These are phyloP conservation scores for Clupea harengus DNA, from an alignment of 2,113 vertebrate species.

Conservation along the genomic window DNA sequence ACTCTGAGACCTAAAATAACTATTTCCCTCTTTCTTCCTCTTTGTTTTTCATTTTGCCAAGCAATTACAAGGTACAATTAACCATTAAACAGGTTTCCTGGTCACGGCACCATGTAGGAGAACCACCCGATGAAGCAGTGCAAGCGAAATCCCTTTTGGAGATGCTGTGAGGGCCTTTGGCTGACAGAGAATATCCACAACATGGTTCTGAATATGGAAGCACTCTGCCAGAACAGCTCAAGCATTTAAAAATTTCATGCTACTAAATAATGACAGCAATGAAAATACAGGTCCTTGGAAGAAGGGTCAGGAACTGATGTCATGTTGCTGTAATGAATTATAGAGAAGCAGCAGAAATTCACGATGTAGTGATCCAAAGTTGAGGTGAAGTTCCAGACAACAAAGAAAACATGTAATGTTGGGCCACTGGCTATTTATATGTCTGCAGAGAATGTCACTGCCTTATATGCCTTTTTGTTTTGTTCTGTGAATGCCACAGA, in stretches of 20 bases:
- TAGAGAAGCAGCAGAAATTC: not conserved
- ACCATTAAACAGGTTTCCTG: not conserved
- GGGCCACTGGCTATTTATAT: not conserved
- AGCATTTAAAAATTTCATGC: not conserved
- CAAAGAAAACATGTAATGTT: not conserved
- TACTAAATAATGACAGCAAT: conserved; percentile 1
- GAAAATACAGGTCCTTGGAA: not conserved
- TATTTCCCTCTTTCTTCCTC: too few species aligned
- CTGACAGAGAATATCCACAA: not conserved
- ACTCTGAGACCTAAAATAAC: not conserved
- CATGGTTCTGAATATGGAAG: not conserved
- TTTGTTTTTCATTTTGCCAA: not conserved
- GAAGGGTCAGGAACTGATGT: not conserved
- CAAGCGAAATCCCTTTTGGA: not conserved
- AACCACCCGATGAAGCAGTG: not conserved
- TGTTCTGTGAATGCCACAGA: not conserved
- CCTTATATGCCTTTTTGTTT: not conserved
- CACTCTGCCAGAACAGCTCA: not conserved
- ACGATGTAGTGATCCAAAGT: not conserved
- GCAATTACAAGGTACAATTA: not conserved
- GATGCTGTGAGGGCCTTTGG: not conserved
- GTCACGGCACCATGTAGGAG: not conserved
- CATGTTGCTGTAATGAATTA: not conserved
- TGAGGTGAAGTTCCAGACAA: not conserved
- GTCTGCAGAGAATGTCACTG: not conserved